Evolutionary conservation across 2,888 invertebrate genomes (phyloP).

Genomic region (Drosophila peninsularis): DNA sequence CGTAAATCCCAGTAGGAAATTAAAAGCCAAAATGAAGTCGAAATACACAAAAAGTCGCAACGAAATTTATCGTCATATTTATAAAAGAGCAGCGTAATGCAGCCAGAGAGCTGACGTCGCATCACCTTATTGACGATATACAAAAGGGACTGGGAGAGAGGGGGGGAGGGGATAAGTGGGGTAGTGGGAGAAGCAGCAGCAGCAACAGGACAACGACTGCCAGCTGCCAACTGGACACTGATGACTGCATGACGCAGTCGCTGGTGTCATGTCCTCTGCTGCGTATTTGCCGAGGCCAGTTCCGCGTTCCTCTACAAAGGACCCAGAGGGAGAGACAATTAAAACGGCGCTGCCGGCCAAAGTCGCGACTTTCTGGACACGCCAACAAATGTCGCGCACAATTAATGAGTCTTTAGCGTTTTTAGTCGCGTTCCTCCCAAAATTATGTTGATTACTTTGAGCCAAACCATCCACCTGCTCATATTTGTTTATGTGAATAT

Average conservation of each 20-base stretch:
- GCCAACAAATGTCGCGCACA: slow-evolving; percentile 59
- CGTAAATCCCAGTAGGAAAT: slow-evolving; percentile 79
- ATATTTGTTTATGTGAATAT: slow-evolving; percentile 25
- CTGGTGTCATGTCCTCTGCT: slow-evolving; percentile 57
- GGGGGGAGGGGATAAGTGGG: background rate
- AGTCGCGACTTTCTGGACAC: slow-evolving; percentile 60
- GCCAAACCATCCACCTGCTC: slow-evolving; percentile 46
- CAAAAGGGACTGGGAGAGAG: background rate
- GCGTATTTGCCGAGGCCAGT: slow-evolving; percentile 26
- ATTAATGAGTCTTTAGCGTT: slow-evolving; percentile 83
- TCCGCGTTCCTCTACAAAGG: slow-evolving; percentile 30
- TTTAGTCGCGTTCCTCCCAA: slow-evolving; percentile 47
- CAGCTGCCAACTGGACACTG: slow-evolving; percentile 44
- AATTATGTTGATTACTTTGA: slow-evolving; percentile 70
- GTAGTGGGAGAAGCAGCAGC: background rate
- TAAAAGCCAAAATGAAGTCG: slow-evolving; percentile 77
- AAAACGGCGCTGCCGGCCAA: slow-evolving; percentile 64
- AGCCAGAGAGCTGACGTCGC: slow-evolving; percentile 24
- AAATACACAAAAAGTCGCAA: slow-evolving; percentile 46
- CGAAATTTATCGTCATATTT: slow-evolving; percentile 73
- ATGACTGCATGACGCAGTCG: slow-evolving; percentile 57
- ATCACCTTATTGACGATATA: slow-evolving; percentile 58
- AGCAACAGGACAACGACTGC: slow-evolving; percentile 31
- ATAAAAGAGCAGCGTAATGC: slow-evolving; percentile 64
- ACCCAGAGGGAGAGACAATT: slow-evolving; percentile 55